phyloP scores from a whole-genome alignment of 2,797 vertebrate species.

The Cossypha heuglini region DNA sequence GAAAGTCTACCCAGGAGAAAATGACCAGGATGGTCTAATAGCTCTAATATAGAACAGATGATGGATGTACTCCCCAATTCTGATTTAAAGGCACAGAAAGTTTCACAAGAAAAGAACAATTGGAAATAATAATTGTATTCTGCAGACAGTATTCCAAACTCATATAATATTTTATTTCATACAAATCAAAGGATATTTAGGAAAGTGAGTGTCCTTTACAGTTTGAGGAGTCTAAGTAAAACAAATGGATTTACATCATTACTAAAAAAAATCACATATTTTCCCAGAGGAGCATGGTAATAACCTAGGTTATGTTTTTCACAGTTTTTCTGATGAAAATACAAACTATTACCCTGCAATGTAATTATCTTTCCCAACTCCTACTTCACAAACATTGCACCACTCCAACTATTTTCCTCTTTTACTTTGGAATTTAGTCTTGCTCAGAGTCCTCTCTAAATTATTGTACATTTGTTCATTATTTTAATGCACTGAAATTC shows the following conservation, averaged over 20 bases:
- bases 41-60: background rate
- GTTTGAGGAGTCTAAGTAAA: background rate
- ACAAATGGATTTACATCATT: background rate
- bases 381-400: background rate
- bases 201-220: background rate
- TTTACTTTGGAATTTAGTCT: background rate
- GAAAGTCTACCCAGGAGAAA: background rate
- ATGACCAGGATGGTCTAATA: background rate
- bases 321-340: background rate
- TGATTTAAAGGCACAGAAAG: background rate
- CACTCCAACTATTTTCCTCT: background rate
- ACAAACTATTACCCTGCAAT: background rate
- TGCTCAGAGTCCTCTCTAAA: background rate
- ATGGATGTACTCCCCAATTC: background rate
- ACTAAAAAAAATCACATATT: background rate
- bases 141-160: background rate
- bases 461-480: background rate
- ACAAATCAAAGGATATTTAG: background rate
- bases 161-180: background rate
- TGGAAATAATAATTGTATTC: background rate
- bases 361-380: background rate
- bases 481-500: background rate
- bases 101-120: background rate
- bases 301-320: background rate
- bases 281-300: background rate